These are phyloP conservation scores for Falco berigora DNA, from an alignment of 2,797 vertebrate species.

Conservation along the genomic window DNA sequence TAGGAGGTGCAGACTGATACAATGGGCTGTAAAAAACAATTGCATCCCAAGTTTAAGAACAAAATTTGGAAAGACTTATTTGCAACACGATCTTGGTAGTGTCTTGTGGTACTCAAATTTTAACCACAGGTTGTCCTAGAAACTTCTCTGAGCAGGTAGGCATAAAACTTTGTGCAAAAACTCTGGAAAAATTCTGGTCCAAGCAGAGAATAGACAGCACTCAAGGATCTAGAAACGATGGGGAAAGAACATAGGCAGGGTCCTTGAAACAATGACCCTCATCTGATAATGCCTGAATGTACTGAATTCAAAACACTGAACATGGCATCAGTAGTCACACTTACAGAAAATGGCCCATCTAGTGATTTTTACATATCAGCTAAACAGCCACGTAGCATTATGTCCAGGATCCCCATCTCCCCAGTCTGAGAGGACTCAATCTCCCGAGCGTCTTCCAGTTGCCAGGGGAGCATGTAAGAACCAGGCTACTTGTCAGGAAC, in stretches of 20 bases:
- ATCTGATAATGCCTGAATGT: not conserved
- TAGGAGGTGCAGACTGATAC: not conserved
- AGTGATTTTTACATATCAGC: fast-evolving
- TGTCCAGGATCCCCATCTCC: not conserved
- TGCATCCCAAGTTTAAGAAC: not conserved
- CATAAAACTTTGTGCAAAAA: not conserved
- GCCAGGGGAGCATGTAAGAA: not conserved
- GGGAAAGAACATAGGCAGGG: not conserved
- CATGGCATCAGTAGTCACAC: not conserved
- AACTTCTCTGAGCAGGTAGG: not conserved
- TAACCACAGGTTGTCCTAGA: not conserved
- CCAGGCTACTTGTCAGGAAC: not conserved
- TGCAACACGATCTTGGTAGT: not conserved
- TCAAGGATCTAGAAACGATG: not conserved
- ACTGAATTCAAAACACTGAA: not conserved
- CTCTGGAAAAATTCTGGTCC: not conserved
- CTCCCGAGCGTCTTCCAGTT: not conserved
- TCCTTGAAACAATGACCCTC: not conserved
- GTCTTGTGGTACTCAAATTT: not conserved
- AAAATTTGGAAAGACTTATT: not conserved
- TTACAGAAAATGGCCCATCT: not conserved
- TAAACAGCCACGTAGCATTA: not conserved
- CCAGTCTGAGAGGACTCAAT: not conserved
- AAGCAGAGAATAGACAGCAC: not conserved
- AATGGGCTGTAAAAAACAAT: not conserved